phyloP scores from a whole-genome alignment of 2,888 invertebrate genomes.

The Drosophila vallismaia region DNA sequence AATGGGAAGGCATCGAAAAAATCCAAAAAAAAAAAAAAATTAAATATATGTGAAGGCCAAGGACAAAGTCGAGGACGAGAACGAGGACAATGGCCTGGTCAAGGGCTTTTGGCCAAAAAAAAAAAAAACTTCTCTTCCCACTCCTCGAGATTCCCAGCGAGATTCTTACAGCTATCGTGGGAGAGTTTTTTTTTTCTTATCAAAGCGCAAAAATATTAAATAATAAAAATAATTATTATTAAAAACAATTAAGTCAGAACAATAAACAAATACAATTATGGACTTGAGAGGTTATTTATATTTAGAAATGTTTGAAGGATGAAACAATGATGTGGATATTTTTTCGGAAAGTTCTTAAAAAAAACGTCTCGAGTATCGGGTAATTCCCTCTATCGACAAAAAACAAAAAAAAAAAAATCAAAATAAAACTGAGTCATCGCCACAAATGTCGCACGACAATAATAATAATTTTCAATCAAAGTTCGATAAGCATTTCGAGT shows the following conservation, averaged over 20 bases:
- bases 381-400: constrained; percentile 20
- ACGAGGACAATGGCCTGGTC: constrained; percentile 17
- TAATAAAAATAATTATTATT: constrained; percentile 32
- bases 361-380: neutral
- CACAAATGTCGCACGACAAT: constrained; percentile 30
- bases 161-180: too few relatives aligned
- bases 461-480: constrained; percentile 44
- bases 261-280: constrained; percentile 47
- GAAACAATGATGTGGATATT: neutral
- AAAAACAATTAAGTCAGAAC: constrained; percentile 1
- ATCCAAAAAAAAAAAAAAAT: neutral
- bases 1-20: neutral
- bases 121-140: constrained; percentile 2
- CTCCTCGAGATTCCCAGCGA: neutral
- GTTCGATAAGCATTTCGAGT: constrained; percentile 46
- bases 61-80: constrained; percentile 42
- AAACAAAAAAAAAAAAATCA: neutral
- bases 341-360: neutral
- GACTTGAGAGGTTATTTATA: constrained; percentile 31
- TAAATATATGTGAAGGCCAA: constrained; percentile 69
- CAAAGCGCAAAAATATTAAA: constrained; percentile 21
- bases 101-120: constrained; percentile 17
- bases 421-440: constrained; percentile 23
- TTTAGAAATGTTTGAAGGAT: constrained; percentile 18
- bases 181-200: constrained; percentile 27